A percentile compares a stretch with the other conserved stretches of the same genome.
phyloP scores from a whole-genome alignment of 2,797 vertebrate genomes.

The Babyrousa celebensis region DNA sequence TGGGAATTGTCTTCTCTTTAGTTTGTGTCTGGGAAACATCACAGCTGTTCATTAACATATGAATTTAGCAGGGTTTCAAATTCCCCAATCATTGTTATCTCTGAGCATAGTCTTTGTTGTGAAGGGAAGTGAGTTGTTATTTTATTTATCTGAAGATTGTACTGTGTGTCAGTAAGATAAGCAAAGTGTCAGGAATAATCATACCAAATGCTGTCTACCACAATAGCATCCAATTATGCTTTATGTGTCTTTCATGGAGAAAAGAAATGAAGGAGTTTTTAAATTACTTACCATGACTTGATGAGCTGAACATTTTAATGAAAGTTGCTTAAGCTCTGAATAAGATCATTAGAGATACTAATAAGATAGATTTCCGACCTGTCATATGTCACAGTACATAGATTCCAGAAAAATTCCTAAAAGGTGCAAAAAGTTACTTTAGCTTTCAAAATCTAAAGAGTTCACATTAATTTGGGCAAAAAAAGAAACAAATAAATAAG shows the following conservation, averaged over 20 bases:
- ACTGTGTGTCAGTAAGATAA: slow-evolving; percentile 83
- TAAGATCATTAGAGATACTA: slow-evolving; percentile 62
- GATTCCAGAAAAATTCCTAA: slow-evolving; percentile 17
- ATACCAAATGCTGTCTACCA: slow-evolving; percentile 76
- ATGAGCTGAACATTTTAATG: slow-evolving; percentile 73
- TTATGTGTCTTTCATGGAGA: slow-evolving; percentile 67
- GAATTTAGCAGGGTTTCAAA: slow-evolving; percentile 91
- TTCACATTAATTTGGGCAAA: background rate
- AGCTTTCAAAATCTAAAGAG: background rate
- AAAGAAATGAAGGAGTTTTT: slow-evolving; percentile 72
- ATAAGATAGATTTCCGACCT: slow-evolving; percentile 52
- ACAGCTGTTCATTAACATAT: slow-evolving; percentile 93
- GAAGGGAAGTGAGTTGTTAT: slow-evolving; percentile 89
- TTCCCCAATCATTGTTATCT: slow-evolving; percentile 88
- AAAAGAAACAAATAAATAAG: slow-evolving; percentile 29
- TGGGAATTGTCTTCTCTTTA: slow-evolving; percentile 88
- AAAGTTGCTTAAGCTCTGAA: slow-evolving; percentile 64
- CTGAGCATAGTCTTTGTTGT: slow-evolving; percentile 87
- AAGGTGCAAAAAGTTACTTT: slow-evolving; percentile 20
- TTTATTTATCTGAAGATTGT: slow-evolving; percentile 90
- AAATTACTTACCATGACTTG: slow-evolving; percentile 75
- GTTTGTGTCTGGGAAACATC: slow-evolving; percentile 89
- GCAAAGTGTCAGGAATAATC: slow-evolving; percentile 88
- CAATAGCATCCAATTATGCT: slow-evolving; percentile 76
- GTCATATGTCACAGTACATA: slow-evolving; percentile 32